A percentile compares a stretch with the other conserved stretches of the same genome.
These are phyloP conservation scores for Dendrolimus houi DNA, from an alignment of 2,888 invertebrate genomes.

Conservation along the genomic window DNA sequence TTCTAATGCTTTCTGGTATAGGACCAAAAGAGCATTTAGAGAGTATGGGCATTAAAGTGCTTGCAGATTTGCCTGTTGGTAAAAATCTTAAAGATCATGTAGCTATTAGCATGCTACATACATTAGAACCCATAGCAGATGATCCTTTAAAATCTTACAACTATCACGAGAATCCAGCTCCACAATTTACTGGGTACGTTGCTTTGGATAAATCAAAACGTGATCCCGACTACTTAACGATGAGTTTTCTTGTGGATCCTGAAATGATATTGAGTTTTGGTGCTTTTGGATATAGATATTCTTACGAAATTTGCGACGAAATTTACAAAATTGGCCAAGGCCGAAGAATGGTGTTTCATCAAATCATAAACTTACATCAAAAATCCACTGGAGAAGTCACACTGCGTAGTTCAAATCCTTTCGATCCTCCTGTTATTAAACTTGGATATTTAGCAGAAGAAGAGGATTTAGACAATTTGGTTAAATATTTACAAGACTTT, in stretches of 20 bases:
- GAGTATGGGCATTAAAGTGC: constrained; percentile 22
- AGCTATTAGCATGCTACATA: constrained; percentile 8
- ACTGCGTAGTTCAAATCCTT: constrained; percentile 9
- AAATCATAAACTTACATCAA: constrained; percentile 1
- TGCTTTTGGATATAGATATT: background rate
- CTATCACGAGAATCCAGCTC: constrained; percentile 1
- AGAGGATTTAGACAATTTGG: constrained; percentile 9
- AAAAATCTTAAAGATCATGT: constrained; percentile 33
- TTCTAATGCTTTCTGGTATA: constrained; percentile 37
- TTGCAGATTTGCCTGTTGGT: constrained; percentile 34
- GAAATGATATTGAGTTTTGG: background rate
- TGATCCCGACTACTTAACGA: background rate
- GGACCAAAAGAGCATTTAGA: constrained; percentile 31
- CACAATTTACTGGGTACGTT: background rate
- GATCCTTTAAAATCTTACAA: background rate
- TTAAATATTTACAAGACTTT: constrained; percentile 9
- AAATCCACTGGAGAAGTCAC: constrained; percentile 13
- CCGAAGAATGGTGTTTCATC: background rate
- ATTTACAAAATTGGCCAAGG: background rate
- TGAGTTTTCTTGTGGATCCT: background rate
- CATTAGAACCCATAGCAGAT: background rate
- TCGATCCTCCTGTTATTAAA: constrained; percentile 11
- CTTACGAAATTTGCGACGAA: background rate
- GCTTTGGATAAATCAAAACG: background rate
- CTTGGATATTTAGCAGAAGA: constrained; percentile 11